Conservation (phyloP, 2,113 vertebrate species). For the Pogona vitticeps region DNA sequence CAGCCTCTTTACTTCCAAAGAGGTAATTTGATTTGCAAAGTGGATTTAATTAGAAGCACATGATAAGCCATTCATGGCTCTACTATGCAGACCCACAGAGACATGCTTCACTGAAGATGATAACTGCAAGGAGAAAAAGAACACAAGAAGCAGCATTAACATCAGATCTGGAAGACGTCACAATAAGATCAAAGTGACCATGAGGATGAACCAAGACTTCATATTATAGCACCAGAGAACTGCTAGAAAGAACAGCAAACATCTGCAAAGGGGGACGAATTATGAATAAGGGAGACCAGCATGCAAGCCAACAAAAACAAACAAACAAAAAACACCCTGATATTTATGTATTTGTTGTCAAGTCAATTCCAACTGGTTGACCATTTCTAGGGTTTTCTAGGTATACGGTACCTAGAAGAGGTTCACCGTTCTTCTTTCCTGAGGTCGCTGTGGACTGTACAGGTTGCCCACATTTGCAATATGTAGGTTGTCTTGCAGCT, state of each 20-base stretch:
- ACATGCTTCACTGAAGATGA: conserved; percentile 32
- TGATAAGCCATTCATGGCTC: conserved; percentile 29
- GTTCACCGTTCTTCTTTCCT: too few species aligned
- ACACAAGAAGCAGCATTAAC: background rate
- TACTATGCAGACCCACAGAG: conserved; percentile 28
- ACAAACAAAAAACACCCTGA: background rate
- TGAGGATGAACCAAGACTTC: conserved; percentile 28
- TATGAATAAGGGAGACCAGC: conserved; percentile 47
- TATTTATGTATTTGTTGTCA: too few species aligned
- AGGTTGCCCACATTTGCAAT: too few species aligned
- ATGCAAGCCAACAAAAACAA: conserved; percentile 26
- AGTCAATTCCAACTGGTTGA: too few species aligned
- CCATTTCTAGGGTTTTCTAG: too few species aligned
- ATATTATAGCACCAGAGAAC: conserved; percentile 43
- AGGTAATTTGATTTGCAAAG: conserved; percentile 9
- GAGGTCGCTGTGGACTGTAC: too few species aligned
- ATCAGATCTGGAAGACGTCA: background rate
- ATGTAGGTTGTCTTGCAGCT: background rate
- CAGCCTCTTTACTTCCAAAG: background rate
- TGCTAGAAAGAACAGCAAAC: conserved; percentile 43
- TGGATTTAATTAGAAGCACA: conserved; percentile 6
- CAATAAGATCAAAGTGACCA: conserved; percentile 30
- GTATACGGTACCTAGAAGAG: too few species aligned
- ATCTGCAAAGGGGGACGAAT: background rate
- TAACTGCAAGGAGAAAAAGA: background rate